Evolutionary conservation across 1,140 invertebrate species (phyloP), one percentile per base, ranked within the genome.

Genomic region (Drosophila baimaii): DNA sequence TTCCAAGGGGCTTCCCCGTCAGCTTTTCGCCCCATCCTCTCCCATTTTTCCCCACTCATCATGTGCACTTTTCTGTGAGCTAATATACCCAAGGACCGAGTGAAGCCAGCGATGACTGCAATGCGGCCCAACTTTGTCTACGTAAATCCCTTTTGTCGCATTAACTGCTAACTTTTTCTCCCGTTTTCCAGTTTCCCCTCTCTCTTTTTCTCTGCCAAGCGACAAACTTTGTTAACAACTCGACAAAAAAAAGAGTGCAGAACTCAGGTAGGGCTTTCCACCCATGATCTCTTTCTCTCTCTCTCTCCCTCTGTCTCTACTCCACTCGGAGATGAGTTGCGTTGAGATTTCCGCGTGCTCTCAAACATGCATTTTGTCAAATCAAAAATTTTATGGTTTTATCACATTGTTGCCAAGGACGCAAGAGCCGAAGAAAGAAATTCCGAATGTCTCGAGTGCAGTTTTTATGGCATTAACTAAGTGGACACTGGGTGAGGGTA

Each of bases 101-200:
- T 55, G 65, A 70, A 71, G 68, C 65, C 68, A 57, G 74, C 68
- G 63, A 71, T 62, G 73, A 84, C 82, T 85, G 81, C 81, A 85
- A 71, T 85, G 81, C 81, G 82, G 73, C 83, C 84, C 77, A 85
- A 85, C 69, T 85, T 85, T 82, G 82, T 71, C 75, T 71, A 81
- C 82, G 80, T 77, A 88, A 88, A 88, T 88, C 83, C 83, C 83
- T 70, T 88, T 88, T 88, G 83, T 89, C 83, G 83, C 84, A 88
- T 88, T 88, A 88, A 88, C 83, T 88, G 82, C 79, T 79, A 85
- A 86, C 83, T 86, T 88, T 84, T 88, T 88, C 79, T 77, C 63
- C 51, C 55, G 65, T 58, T 77, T 59, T 75, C 54, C 43, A 35
- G 47, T 35, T 31, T 33, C 25, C 33, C 59, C 46, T 19, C 43